A percentile compares a stretch with the other conserved stretches of the same genome.
Evolutionary conservation across 2,888 invertebrate species (phyloP).

Genomic region (Epiblema foenella): DNA sequence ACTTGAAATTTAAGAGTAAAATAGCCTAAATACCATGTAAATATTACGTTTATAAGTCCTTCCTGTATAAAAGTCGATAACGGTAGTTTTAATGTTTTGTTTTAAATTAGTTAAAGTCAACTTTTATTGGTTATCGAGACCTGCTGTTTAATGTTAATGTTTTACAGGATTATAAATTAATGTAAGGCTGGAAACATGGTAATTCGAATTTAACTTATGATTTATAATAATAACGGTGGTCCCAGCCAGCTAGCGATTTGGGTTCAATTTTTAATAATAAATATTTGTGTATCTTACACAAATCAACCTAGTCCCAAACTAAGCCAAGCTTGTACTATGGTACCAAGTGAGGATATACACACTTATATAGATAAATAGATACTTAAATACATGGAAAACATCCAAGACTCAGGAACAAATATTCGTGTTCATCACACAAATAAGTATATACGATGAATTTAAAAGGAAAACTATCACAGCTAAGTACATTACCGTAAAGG

Average conservation of each 20-base stretch:
- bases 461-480: no score
- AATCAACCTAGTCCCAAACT: no score
- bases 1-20: background rate
- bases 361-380: no score
- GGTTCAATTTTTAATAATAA: no score
- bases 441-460: no score
- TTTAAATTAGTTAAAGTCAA: constrained; percentile 29
- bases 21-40: background rate
- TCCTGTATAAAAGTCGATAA: background rate
- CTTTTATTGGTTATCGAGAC: constrained; percentile 20
- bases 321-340: no score
- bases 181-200: constrained; percentile 2
- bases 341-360: no score
- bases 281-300: no score
- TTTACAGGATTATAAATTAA: constrained; percentile 16
- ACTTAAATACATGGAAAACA: no score
- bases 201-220: constrained; percentile 5
- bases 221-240: constrained; percentile 14
- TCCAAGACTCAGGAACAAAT: no score
- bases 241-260: background rate
- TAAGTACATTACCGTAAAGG: no score
- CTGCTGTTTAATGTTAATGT: constrained; percentile 14
- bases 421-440: no score
- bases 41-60: background rate
- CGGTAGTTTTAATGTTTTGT: constrained; percentile 32